Evolutionary conservation across 2,888 invertebrate genomes (phyloP).

Genomic region (Myopa tessellatipennis): DNA sequence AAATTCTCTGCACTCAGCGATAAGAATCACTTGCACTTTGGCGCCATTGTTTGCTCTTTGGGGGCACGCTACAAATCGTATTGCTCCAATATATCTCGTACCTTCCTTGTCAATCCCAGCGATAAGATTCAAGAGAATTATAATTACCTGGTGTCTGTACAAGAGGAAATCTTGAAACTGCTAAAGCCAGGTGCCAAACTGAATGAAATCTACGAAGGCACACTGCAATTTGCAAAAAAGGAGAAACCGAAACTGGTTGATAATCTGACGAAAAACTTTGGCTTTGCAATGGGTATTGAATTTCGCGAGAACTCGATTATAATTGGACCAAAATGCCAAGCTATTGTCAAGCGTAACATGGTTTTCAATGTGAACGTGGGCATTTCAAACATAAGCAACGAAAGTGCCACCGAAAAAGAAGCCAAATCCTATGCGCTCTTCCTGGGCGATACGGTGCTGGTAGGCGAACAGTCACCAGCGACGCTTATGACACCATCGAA

Average conservation of each 20-base stretch:
- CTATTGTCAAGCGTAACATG: conserved; percentile 90
- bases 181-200: conserved; percentile 86
- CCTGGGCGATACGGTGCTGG: conserved; percentile 96
- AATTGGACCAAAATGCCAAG: conserved; percentile 89
- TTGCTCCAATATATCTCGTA: conserved; percentile 97
- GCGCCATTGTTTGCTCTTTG: conserved; percentile 93
- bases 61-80: conserved; percentile 97
- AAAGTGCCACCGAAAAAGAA: conserved; percentile 85
- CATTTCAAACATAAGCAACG: conserved; percentile 84
- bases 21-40: conserved; percentile 94
- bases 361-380: conserved; percentile 96
- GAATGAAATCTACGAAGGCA: conserved; percentile 87
- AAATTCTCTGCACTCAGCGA: conserved; percentile 97
- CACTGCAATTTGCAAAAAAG: conserved; percentile 83
- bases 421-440: conserved; percentile 92
- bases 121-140: conserved; percentile 86
- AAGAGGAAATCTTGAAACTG: conserved; percentile 90
- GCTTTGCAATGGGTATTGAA: conserved; percentile 98
- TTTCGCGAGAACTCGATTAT: conserved; percentile 95
- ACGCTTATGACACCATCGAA: conserved; percentile 90
- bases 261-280: conserved; percentile 93
- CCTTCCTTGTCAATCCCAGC: conserved; percentile 94
- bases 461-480: conserved; percentile 89
- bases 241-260: conserved; percentile 87
- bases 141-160: conserved; percentile 87